A percentile compares a stretch with the other conserved stretches of the same genome.
Conservation (phyloP, 1,140 invertebrate genomes). For the Saccostrea glomerata region DNA sequence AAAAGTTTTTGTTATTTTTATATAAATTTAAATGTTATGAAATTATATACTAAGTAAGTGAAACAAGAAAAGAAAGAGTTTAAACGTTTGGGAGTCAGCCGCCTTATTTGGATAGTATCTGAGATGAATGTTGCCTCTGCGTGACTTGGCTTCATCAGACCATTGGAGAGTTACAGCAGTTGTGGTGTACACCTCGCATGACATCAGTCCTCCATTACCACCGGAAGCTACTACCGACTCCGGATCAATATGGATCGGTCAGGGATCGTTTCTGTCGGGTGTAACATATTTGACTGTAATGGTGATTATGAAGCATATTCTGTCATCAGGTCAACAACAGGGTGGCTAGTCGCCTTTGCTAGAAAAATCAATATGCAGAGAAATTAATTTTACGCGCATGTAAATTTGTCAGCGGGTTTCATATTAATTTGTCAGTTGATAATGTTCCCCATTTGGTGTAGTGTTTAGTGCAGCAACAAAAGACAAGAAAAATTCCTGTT, state of each 20-base stretch:
- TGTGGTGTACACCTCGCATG: not conserved
- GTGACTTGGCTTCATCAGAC: not conserved
- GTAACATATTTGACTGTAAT: not conserved
- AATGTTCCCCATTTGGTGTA: not conserved
- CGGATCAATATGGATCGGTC: conserved; percentile 24
- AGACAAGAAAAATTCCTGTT: no score
- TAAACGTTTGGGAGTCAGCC: not conserved
- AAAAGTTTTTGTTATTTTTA: no score
- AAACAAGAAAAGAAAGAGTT: no score
- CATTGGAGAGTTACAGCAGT: not conserved
- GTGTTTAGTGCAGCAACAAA: no score
- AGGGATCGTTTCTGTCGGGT: conserved; percentile 14
- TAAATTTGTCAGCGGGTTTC: conserved; percentile 24
- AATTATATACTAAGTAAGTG: no score
- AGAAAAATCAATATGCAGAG: conserved; percentile 8
- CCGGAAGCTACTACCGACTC: not conserved
- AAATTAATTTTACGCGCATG: conserved; percentile 5
- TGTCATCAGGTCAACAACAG: not conserved
- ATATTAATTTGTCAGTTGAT: not conserved
- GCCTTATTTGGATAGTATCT: not conserved
- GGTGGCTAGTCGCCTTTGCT: conserved; percentile 2
- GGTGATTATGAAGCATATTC: not conserved
- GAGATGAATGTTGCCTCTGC: conserved; percentile 5
- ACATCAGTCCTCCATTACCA: conserved; percentile 26
- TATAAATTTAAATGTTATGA: no score